Base-by-base conservation (phyloP, 1,140 invertebrate species). In the Elysia chlorotica region DNA sequence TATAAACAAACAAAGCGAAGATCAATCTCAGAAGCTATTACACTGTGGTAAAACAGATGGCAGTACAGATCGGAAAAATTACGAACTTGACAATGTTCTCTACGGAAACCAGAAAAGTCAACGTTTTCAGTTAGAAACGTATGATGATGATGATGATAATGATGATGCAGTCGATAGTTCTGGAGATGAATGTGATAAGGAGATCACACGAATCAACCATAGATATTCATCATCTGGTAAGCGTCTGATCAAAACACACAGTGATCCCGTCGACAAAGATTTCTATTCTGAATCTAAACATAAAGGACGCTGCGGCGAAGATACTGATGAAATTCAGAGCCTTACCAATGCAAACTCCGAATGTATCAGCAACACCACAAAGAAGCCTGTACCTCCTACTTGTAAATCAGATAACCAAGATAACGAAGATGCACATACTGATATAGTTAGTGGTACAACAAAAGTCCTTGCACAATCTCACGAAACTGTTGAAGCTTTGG, bases 241-340 rank as follows among this genome's bases (percentile, higher is more conserved):
- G n/a, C n/a, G n/a, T n/a, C 36, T 69, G 2, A 37, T 69, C n/a
- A 69, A 59, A 59, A 69, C 38, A 56, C 35, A 25, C 56, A 69
- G 67, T 53, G 67, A 69, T 30, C 54, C 54, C 0, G 67, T 69
- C 10, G 67, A 69, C 67, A 69, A 69, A 36, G 67, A 59, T 36
- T 23, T 69, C 1, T 69, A 59, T 23, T 57, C n/a, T 23, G 37
- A 25, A 2, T 33, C 67, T n/a, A n/a, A n/a, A 14, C 19, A 10
- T 5, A 17, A 25, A 38, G 5, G 19, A 25, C 28, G 33, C 2
- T 33, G 1, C 21, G 14, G 28, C 25, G 37, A 62, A 62, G 30
- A 62, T 10, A 62, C 33, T 35, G 23, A 31, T 3, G 30, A 31
- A 33, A 5, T 35, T 33, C 31, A 21, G 17, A 35, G 6, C 1